Base-by-base conservation (phyloP, 2,888 invertebrate genomes). In the Heliconius aoede region DNA sequence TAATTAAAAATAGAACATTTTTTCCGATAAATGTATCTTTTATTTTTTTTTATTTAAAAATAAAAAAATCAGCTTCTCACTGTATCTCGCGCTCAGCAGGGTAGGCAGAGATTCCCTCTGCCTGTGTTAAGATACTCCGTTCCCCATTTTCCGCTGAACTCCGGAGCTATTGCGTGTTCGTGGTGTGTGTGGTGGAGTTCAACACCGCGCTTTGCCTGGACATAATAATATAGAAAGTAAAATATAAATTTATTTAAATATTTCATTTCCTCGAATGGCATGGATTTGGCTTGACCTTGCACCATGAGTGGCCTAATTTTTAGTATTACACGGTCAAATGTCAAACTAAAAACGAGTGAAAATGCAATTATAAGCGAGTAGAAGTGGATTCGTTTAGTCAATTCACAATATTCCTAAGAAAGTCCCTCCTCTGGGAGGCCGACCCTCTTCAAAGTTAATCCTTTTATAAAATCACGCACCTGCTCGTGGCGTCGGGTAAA, bases 381-480 rank as follows among this genome's bases (percentile, higher is more conserved):
- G 24, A 7, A 36, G 24, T 40, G 36, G 40, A 65, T 40, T 65
- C 65, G 36, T 65, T 36, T 65, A 36, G 36, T 24, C 24, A 65
- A 65, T 65, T 65, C 26, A 40, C 55, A n/a, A 69, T 15, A 69
- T 55, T 30, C 69, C 30, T n/a, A 55, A 55, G 69, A 55, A 69
- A 55, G 15, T 60, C 36, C 26, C 3, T 60, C 32, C 60, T 32
- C 60, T 61, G 32, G 72, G 60, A 61, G 36, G n/a, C 60, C 26
- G 28, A 72, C 72, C 72, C 72, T 72, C n/a, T 72, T 72, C 72
- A 61, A 58, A 61, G 13, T 24, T 72, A 61, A 72, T 36, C 60
- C 61, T 58, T 60, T 72, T 61, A 72, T 69, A 58, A 72, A 60
- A 61, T 61, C 72, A 72, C 26, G 72, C 72, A 72, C 60, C 60